These are phyloP conservation scores for Brachyistius frenatus DNA, from an alignment of 2,113 vertebrate genomes.

Conservation along the genomic window DNA sequence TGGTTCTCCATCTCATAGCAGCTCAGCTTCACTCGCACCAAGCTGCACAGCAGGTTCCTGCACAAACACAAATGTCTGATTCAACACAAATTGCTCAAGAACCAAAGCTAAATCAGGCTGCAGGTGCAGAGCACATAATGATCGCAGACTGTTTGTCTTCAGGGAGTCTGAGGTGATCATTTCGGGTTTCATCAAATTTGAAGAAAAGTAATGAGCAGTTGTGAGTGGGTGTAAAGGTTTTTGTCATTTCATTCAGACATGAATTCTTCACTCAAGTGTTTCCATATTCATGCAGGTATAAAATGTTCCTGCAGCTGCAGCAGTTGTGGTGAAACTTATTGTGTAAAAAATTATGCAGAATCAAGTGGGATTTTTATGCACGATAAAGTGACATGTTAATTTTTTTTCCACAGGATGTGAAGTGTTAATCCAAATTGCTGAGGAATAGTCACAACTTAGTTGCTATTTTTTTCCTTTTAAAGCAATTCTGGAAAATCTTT, in stretches of 20 bases:
- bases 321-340: not conserved
- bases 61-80: conserved; percentile 28
- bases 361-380: too few species aligned
- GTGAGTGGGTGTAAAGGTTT: not conserved
- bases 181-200: too few species aligned
- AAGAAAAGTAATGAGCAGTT: too few species aligned
- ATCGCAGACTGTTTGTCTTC: conserved; percentile 16
- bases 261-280: not conserved
- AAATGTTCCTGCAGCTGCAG: not conserved
- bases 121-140: conserved; percentile 18
- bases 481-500: not conserved
- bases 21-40: conserved; percentile 97
- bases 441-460: not conserved
- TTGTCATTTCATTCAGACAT: conserved; percentile 9
- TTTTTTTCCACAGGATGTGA: too few species aligned
- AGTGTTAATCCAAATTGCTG: too few species aligned
- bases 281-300: not conserved
- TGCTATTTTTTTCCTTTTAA: not conserved
- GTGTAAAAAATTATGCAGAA: too few species aligned
- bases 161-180: not conserved
- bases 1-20: conserved; percentile 97
- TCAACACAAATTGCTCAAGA: conserved; percentile 2
- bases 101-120: conserved; percentile 16
- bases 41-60: conserved; percentile 90
- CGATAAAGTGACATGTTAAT: too few species aligned